Evolutionary conservation across 2,113 vertebrate genomes (phyloP).

Genomic region (Brachyhypopomus occidentalis): DNA sequence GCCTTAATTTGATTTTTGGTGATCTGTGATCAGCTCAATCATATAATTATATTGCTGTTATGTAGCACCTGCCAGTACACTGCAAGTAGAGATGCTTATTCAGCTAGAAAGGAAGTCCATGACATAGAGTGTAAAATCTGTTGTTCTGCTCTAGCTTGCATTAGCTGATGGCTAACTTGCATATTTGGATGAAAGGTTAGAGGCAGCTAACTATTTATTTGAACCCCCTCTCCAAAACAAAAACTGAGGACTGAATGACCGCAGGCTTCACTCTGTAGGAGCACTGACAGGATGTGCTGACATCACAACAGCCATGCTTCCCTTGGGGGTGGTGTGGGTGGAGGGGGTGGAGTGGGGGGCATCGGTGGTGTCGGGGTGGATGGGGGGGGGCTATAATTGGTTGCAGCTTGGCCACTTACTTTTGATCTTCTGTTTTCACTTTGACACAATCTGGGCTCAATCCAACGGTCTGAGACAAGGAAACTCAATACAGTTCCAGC

Average conservation of each 20-base stretch:
- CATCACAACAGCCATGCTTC: background rate
- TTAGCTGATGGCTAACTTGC: background rate
- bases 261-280: background rate
- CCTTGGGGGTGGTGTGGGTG: background rate
- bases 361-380: too few relatives aligned
- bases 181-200: background rate
- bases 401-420: background rate
- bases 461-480: background rate
- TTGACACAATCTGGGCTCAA: background rate
- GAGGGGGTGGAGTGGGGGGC: too few relatives aligned
- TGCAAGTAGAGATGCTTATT: background rate
- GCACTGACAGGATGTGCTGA: conserved; percentile 4
- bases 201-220: background rate
- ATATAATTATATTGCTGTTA: background rate
- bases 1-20: background rate
- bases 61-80: too few relatives aligned
- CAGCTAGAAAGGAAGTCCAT: background rate
- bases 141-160: background rate
- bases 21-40: background rate
- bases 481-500: background rate
- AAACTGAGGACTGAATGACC: background rate
- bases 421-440: background rate
- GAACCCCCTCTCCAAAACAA: background rate
- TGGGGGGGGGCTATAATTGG: background rate
- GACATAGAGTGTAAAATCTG: background rate